These are phyloP conservation scores for Zygogramma bicolorata DNA, from an alignment of 2,888 invertebrate genomes.

Conservation along the genomic window DNA sequence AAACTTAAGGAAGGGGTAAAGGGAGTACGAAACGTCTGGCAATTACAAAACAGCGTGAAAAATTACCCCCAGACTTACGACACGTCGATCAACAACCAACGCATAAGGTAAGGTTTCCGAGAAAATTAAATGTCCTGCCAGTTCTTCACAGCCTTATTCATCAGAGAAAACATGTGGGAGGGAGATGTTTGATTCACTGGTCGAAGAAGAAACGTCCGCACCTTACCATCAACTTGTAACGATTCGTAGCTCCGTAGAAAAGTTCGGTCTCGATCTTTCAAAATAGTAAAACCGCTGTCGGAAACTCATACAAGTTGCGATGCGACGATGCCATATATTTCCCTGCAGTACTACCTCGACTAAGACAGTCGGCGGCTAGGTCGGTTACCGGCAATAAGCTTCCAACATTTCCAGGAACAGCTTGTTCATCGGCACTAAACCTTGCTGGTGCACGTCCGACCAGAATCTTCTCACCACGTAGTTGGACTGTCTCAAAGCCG, in stretches of 20 bases:
- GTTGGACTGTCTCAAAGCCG: slow-evolving; percentile 90
- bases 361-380: slow-evolving; percentile 15
- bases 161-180: slow-evolving; percentile 7
- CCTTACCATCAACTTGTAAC: background rate
- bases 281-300: background rate
- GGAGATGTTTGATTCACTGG: slow-evolving; percentile 7
- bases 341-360: slow-evolving; percentile 33
- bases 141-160: slow-evolving; percentile 39
- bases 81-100: background rate
- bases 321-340: slow-evolving; percentile 38
- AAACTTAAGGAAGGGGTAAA: background rate
- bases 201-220: background rate
- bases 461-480: slow-evolving; percentile 91
- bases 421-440: slow-evolving; percentile 94
- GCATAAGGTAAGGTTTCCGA: background rate
- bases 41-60: background rate
- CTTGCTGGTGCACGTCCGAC: slow-evolving; percentile 88
- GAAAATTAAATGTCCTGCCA: slow-evolving; percentile 31
- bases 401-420: slow-evolving; percentile 97
- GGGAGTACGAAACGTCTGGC: background rate
- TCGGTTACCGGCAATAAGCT: slow-evolving; percentile 75
- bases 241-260: background rate
- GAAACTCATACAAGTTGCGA: background rate
- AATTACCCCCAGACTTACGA: background rate
- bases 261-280: background rate